A percentile compares a stretch with the other conserved stretches of the same genome.
Conservation (phyloP, 2,888 invertebrate genomes). For the Lasiommata megera region DNA sequence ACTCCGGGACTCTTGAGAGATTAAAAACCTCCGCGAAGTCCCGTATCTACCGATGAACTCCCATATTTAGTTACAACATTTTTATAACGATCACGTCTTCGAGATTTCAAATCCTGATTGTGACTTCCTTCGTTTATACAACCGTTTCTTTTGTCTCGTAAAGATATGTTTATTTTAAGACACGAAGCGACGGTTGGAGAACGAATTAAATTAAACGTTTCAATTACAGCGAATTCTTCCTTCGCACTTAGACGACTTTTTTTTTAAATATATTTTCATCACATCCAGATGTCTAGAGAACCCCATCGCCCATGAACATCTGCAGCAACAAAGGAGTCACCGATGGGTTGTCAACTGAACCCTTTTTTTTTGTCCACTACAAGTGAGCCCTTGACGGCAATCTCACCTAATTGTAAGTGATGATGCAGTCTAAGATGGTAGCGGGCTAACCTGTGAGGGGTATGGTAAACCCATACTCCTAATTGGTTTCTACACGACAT, state of each 20-base stretch:
- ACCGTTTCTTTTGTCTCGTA: conserved; percentile 15
- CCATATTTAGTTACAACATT: conserved; percentile 32
- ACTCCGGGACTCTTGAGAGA: conserved; percentile 62
- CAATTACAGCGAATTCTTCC: neutral
- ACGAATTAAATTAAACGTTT: neutral
- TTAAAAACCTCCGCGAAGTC: conserved; percentile 51
- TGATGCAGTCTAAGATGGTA: too few relatives aligned
- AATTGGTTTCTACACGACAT: too few relatives aligned
- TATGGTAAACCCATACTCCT: too few relatives aligned
- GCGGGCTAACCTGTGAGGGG: too few relatives aligned
- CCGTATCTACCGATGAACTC: conserved; percentile 31
- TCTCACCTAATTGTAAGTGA: too few relatives aligned
- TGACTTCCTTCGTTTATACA: conserved; percentile 29
- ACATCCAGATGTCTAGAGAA: too few relatives aligned
- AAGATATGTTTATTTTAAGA: conserved; percentile 3
- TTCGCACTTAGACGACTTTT: neutral
- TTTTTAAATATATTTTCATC: too few relatives aligned
- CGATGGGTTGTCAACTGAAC: too few relatives aligned
- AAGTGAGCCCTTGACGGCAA: too few relatives aligned
- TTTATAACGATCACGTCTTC: conserved; percentile 30
- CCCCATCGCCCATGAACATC: too few relatives aligned
- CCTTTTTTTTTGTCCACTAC: too few relatives aligned
- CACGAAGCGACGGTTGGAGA: neutral
- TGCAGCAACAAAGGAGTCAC: too few relatives aligned
- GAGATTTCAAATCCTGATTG: conserved; percentile 31